A percentile compares a stretch with the other conserved stretches of the same genome.
phyloP scores from a whole-genome alignment of 2,113 vertebrate species.

The Lophura nycthemera region DNA sequence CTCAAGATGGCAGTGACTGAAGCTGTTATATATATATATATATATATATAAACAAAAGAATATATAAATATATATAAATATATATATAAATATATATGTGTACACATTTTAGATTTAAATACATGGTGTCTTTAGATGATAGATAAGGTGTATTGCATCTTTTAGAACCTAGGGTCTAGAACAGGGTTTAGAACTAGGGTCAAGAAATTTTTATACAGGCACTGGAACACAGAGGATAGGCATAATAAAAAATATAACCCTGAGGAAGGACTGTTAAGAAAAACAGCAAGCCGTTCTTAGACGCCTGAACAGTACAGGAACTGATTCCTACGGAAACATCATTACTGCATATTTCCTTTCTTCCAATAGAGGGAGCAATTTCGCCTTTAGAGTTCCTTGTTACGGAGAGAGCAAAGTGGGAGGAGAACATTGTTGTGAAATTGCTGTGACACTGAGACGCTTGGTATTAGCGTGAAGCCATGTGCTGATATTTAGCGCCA shows the following conservation, averaged over 20 bases:
- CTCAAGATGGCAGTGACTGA: background rate
- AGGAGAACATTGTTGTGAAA: background rate
- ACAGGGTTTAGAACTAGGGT: background rate
- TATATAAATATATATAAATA: no score
- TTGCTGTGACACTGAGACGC: background rate
- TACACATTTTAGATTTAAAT: background rate
- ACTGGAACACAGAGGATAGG: background rate
- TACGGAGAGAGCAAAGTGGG: background rate
- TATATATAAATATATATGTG: no score
- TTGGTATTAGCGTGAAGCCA: fast-evolving
- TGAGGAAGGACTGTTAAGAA: background rate
- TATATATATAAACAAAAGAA: no score
- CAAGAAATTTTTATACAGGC: background rate
- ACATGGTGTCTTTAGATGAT: background rate
- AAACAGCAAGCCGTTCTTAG: background rate
- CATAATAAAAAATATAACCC: background rate
- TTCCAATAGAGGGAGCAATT: background rate
- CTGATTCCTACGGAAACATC: fast-evolving
- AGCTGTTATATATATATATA: background rate
- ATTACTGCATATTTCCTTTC: background rate
- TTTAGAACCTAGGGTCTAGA: background rate
- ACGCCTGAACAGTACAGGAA: background rate
- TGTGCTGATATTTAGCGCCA: background rate
- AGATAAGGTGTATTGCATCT: background rate
- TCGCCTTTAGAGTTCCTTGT: background rate